Evolutionary conservation across 1,140 invertebrate species (phyloP).

Genomic region (Epicauta chinensis): DNA sequence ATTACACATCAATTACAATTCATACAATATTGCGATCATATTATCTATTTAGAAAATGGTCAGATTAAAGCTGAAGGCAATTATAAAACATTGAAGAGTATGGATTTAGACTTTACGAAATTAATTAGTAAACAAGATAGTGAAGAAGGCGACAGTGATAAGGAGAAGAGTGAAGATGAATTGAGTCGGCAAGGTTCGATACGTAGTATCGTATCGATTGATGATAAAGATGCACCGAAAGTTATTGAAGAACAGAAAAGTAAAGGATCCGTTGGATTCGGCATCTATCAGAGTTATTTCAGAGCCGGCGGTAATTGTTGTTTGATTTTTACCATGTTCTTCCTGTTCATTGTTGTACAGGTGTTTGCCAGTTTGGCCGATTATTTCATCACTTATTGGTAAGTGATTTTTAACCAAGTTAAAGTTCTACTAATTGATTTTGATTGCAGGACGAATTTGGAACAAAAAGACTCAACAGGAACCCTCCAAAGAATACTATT

Average conservation of each 20-base stretch:
- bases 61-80: slow-evolving; percentile 36
- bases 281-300: slow-evolving; percentile 66
- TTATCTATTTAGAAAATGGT: slow-evolving; percentile 70
- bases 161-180: slow-evolving; percentile 40
- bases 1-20: slow-evolving; percentile 85
- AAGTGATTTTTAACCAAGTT: slow-evolving; percentile 18
- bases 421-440: neutral
- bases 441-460: slow-evolving; percentile 42
- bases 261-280: slow-evolving; percentile 45
- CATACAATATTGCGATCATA: slow-evolving; percentile 65
- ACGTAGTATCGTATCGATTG: slow-evolving; percentile 28
- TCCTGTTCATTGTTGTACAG: slow-evolving; percentile 64
- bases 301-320: slow-evolving; percentile 58
- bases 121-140: slow-evolving; percentile 44
- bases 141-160: slow-evolving; percentile 39
- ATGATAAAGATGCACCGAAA: slow-evolving; percentile 24
- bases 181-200: slow-evolving; percentile 31
- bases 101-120: slow-evolving; percentile 60
- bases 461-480: slow-evolving; percentile 37
- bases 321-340: slow-evolving; percentile 49
- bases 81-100: slow-evolving; percentile 45
- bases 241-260: slow-evolving; percentile 44
- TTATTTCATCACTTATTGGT: slow-evolving; percentile 76
- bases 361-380: slow-evolving; percentile 63
- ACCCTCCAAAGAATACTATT: no score